phyloP scores from a whole-genome alignment of 2,113 vertebrate species.

The Rhinoderma darwinii region DNA sequence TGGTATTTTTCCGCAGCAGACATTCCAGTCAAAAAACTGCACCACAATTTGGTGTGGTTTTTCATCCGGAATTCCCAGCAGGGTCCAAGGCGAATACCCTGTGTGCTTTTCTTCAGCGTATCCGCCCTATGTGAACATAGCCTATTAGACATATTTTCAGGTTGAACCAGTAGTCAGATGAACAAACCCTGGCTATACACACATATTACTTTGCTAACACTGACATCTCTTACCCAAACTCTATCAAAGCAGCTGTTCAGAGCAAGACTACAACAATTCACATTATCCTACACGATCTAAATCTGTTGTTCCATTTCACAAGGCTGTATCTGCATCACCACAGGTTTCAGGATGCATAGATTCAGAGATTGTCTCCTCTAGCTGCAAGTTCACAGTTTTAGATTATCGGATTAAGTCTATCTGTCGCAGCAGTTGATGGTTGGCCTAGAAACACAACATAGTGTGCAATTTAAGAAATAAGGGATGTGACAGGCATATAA shows the following conservation, averaged over 20 bases:
- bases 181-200: too few species aligned
- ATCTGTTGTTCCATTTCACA: not conserved
- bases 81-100: too few species aligned
- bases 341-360: not conserved
- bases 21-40: too few species aligned
- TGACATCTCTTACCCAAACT: not conserved
- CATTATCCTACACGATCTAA: not conserved
- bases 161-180: too few species aligned
- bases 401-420: not conserved
- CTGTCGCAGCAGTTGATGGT: not conserved
- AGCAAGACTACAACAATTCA: not conserved
- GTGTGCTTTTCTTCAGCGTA: too few species aligned
- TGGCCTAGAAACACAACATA: not conserved
- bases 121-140: too few species aligned
- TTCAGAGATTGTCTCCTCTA: not conserved
- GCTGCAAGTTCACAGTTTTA: not conserved
- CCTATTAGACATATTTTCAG: too few species aligned
- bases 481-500: not conserved
- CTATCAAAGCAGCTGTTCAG: not conserved
- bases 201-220: not conserved
- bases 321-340: not conserved
- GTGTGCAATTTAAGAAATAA: not conserved
- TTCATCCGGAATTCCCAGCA: too few species aligned
- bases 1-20: too few species aligned
- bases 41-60: too few species aligned